These are phyloP conservation scores for Neuroscelio doddi DNA, from an alignment of 2,888 invertebrate genomes.

Conservation along the genomic window DNA sequence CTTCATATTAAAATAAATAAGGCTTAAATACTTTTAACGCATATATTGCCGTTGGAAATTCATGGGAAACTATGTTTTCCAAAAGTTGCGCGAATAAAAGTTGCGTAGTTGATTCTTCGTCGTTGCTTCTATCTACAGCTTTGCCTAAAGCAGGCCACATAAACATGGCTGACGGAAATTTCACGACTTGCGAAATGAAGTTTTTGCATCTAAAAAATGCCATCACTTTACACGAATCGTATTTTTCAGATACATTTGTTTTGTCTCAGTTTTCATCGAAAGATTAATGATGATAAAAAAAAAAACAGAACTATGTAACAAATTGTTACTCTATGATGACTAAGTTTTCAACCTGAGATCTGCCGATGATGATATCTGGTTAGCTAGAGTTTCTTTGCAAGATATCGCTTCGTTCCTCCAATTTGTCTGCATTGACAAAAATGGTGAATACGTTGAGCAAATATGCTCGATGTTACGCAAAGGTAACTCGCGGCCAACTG, in stretches of 20 bases:
- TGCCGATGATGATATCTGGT: constrained; percentile 66
- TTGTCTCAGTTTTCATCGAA: constrained; percentile 15
- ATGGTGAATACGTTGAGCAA: not conserved
- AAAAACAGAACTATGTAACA: constrained; percentile 50
- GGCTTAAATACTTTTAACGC: constrained; percentile 63
- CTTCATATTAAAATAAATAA: no score
- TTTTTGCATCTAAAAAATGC: constrained; percentile 60
- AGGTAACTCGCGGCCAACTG: constrained; percentile 66
- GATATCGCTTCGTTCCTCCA: constrained; percentile 12
- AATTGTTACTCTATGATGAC: constrained; percentile 56
- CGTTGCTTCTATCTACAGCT: constrained; percentile 57
- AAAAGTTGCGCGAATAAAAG: constrained; percentile 63
- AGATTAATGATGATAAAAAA: constrained; percentile 65
- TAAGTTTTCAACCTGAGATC: constrained; percentile 72
- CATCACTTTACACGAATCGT: no score
- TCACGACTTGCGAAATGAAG: constrained; percentile 62
- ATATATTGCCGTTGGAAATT: constrained; percentile 61
- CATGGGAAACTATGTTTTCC: constrained; percentile 61
- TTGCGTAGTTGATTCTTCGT: constrained; percentile 57
- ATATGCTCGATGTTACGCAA: constrained; percentile 1
- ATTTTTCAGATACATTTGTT: constrained; percentile 6
- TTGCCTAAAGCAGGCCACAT: constrained; percentile 63
- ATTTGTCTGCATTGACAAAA: constrained; percentile 16
- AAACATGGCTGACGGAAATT: constrained; percentile 63
- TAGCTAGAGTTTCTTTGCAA: constrained; percentile 60